Conservation (phyloP, 2,113 vertebrate species). For the Rattus norvegicus region DNA sequence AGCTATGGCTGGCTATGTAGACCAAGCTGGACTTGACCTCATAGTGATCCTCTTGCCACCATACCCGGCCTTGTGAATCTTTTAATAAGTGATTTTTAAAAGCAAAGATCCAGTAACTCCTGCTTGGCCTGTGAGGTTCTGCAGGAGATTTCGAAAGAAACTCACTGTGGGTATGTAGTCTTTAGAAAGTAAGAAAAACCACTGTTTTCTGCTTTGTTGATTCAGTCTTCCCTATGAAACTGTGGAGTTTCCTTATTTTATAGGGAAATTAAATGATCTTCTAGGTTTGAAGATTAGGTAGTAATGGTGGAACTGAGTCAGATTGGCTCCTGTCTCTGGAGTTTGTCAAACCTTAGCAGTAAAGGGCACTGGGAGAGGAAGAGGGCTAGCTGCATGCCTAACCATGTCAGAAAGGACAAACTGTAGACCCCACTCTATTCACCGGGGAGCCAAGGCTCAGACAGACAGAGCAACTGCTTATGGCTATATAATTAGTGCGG, state of each 20-base stretch:
- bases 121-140: neutral
- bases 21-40: neutral
- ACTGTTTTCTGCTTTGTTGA: slow-evolving; percentile 6
- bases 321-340: neutral
- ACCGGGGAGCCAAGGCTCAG: neutral
- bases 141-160: neutral
- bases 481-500: neutral
- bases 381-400: neutral
- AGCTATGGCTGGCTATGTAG: neutral
- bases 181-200: slow-evolving; percentile 42
- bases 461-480: neutral
- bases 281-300: slow-evolving; percentile 26
- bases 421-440: neutral
- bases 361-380: neutral
- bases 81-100: neutral
- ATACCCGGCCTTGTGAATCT: neutral
- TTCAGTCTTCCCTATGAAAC: slow-evolving; percentile 32
- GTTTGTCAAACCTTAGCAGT: neutral
- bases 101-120: neutral
- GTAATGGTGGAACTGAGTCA: neutral
- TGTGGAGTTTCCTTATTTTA: neutral
- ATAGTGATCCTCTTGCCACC: neutral
- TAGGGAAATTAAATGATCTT: slow-evolving; percentile 16
- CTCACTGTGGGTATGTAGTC: neutral
- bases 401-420: neutral